Conservation (phyloP, 2,797 vertebrate genomes). For the Channa striata region DNA sequence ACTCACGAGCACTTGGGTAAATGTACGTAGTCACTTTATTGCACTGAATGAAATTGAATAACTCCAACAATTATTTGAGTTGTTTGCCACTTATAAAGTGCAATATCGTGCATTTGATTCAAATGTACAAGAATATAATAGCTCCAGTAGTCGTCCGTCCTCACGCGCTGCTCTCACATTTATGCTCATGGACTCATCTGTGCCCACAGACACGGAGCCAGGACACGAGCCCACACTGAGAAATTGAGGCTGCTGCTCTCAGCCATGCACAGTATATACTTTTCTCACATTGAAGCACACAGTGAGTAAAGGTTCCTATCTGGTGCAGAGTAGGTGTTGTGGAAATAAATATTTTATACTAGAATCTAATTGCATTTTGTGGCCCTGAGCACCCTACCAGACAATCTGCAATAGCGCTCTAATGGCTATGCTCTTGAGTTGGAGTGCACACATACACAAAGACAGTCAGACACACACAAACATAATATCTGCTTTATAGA, state of each 20-base stretch:
- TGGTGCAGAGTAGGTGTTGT: constrained; percentile 78
- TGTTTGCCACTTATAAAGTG: constrained; percentile 5
- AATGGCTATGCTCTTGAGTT: constrained; percentile 67
- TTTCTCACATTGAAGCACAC: constrained; percentile 76
- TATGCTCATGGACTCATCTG: constrained; percentile 42
- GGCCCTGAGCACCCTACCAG: constrained; percentile 80
- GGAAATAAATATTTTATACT: constrained; percentile 83
- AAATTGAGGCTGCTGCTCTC: constrained; percentile 67
- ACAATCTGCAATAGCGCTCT: constrained; percentile 75
- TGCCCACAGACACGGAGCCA: constrained; percentile 42
- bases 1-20: background rate
- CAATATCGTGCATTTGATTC: constrained; percentile 36
- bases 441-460: constrained; percentile 2
- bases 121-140: constrained; percentile 44
- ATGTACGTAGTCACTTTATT: background rate
- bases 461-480: constrained; percentile 18
- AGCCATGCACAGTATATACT: constrained; percentile 66
- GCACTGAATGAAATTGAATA: background rate
- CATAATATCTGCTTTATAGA: constrained; percentile 31
- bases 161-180: constrained; percentile 36
- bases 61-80: background rate
- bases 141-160: constrained; percentile 41
- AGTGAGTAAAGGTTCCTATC: constrained; percentile 65
- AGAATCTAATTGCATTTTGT: constrained; percentile 83
- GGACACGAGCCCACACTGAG: constrained; percentile 41